These are phyloP conservation scores for Antigone vipio DNA, from an alignment of 2,113 vertebrate species.

Conservation along the genomic window DNA sequence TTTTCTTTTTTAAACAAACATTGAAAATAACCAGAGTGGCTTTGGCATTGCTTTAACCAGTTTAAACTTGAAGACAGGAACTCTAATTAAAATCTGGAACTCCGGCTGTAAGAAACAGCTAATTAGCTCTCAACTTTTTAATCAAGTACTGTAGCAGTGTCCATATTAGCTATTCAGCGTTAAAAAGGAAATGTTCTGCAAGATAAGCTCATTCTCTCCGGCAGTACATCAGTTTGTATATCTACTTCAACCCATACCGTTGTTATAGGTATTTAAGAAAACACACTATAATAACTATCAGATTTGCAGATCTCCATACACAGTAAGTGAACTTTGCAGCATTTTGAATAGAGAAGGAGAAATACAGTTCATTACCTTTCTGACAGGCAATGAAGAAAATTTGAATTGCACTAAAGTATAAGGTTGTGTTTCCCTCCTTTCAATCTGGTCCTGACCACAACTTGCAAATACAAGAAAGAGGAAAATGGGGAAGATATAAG, in stretches of 20 bases:
- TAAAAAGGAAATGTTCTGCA: not conserved
- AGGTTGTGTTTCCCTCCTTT: not conserved
- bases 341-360: not conserved
- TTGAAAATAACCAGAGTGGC: not conserved
- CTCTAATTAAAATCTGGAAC: conserved; percentile 46
- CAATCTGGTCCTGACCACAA: not conserved
- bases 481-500: not conserved
- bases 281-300: not conserved
- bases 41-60: conserved; percentile 22
- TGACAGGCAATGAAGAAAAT: not conserved
- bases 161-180: not conserved
- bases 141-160: not conserved
- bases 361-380: not conserved
- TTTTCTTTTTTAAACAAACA: not conserved
- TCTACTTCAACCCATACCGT: not conserved
- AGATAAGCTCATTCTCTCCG: not conserved
- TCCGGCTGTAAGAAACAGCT: not conserved
- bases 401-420: not conserved
- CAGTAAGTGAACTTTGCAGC: not conserved
- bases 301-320: not conserved
- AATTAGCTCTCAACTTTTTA: conserved; percentile 46
- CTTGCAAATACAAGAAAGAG: not conserved
- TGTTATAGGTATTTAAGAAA: not conserved
- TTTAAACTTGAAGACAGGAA: conserved; percentile 28
- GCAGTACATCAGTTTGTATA: not conserved